Evolutionary conservation across 2,797 vertebrate genomes (phyloP), one percentile per base, ranked within the genome.

Genomic region (Molossus alvarezi): DNA sequence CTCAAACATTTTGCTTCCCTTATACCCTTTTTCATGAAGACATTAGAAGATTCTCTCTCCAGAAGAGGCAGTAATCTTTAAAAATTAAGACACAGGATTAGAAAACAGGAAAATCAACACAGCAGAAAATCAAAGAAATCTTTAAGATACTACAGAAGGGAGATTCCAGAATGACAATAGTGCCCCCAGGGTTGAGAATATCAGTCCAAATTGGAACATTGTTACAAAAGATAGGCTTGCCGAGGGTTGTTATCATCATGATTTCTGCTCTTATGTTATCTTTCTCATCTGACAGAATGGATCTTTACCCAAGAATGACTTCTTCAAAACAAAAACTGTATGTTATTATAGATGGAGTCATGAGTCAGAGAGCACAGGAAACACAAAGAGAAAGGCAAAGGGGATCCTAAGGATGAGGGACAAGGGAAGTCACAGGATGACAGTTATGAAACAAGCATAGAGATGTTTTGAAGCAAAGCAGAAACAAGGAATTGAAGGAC

Each of bases 151-250:
- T 69, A 33, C 83, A 51, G 17, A 89, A 88, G 90, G 94, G 88
- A 94, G 87, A 96, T 88, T 92, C 95, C 48, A 45, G 41, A 45
- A 85, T 84, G 76, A 90, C 29, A 87, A 13, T 29, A 81, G 48
- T 65, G 29, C 51, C 77, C 37, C 21, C 55, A n/a, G 58, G 18
- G 15, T n/a, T 80, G 27, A 83, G 37, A 25, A 89, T 90, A 62
- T 73, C 41, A 81, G 64, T 81, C 13, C 21, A 88, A n/a, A 82
- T 11, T 80, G 5, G 71, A 94, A 88, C 8, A 27, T 0, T n/a
- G 3, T 97, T 85, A 96, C 81, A 96, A 92, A 87, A 62, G n/a
- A 91, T 37, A 95, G 81, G 60, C 45, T 53, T 92, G 67, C 57
- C 60, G 48, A 90, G 18, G 77, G 53, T 67, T 92, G 57, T 60